A percentile compares a stretch with the other conserved stretches of the same genome.
Conservation (phyloP, 2,113 vertebrate genomes). For the Dipodomys spectabilis region DNA sequence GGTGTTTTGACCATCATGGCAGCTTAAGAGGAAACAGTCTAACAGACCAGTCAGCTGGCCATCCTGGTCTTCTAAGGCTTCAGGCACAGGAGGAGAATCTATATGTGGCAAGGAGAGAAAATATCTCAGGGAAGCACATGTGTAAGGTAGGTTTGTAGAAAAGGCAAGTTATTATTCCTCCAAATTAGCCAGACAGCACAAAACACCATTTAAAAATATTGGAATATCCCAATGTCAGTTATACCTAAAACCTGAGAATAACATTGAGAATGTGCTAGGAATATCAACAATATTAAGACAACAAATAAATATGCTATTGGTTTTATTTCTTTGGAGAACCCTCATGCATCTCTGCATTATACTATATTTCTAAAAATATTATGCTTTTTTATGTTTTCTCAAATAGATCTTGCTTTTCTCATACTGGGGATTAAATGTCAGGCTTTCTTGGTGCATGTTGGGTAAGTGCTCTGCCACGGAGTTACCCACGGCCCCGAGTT, state of each 20-base stretch:
- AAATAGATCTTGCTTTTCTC: background rate
- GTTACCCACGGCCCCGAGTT: background rate
- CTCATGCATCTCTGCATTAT: background rate
- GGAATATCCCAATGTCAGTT: background rate
- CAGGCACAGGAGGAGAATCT: background rate
- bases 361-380: background rate
- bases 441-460: background rate
- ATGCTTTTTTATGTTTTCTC: constrained; percentile 19
- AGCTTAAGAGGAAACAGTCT: background rate
- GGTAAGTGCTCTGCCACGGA: background rate
- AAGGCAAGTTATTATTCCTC: background rate
- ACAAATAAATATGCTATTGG: background rate
- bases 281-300: background rate
- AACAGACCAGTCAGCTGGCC: background rate
- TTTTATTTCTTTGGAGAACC: background rate
- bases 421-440: background rate
- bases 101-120: background rate
- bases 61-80: background rate
- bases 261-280: background rate
- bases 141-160: background rate
- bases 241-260: constrained; percentile 2
- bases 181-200: background rate
- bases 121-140: background rate
- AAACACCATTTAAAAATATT: background rate
- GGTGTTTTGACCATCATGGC: background rate